These are phyloP conservation scores for Hirundichthys speculiger DNA, from an alignment of 2,113 vertebrate species.

Conservation along the genomic window DNA sequence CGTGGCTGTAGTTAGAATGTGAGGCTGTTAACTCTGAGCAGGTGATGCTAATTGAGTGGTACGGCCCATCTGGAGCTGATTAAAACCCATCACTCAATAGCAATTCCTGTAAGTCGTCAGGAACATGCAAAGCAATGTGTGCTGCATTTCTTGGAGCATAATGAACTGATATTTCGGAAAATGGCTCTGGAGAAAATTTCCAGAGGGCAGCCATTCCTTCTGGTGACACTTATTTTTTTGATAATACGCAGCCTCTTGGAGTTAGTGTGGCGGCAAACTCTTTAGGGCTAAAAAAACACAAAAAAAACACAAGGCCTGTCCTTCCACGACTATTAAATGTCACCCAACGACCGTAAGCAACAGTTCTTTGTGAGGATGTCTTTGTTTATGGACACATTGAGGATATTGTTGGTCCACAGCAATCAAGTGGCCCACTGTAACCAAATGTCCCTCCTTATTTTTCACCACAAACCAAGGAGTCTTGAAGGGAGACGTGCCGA, in stretches of 20 bases:
- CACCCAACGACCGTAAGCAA: conserved; percentile 1
- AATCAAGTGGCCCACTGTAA: conserved; percentile 29
- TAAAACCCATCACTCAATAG: conserved; percentile 43
- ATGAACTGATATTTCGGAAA: conserved; percentile 16
- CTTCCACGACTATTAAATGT: conserved; percentile 24
- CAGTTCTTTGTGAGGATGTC: conserved; percentile 31
- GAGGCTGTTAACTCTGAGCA: conserved; percentile 46
- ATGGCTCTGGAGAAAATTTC: not conserved
- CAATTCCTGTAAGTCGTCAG: conserved; percentile 38
- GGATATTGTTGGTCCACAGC: conserved; percentile 22
- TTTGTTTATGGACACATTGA: conserved; percentile 26
- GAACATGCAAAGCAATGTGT: not conserved
- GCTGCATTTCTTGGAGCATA: not conserved
- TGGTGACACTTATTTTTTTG: not conserved
- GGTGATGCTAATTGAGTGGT: conserved; percentile 60
- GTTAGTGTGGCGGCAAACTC: too few relatives aligned
- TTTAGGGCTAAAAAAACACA: too few relatives aligned
- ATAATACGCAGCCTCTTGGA: too few relatives aligned
- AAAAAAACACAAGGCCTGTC: conserved; percentile 19
- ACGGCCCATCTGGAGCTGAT: conserved; percentile 61
- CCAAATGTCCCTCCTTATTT: conserved; percentile 1
- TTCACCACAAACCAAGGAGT: conserved; percentile 27
- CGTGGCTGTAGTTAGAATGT: conserved; percentile 24
- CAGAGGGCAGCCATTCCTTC: not conserved
- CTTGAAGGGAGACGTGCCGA: not conserved